Evolutionary conservation across 2,888 invertebrate genomes (phyloP).

Genomic region (Amphipoea lucens): DNA sequence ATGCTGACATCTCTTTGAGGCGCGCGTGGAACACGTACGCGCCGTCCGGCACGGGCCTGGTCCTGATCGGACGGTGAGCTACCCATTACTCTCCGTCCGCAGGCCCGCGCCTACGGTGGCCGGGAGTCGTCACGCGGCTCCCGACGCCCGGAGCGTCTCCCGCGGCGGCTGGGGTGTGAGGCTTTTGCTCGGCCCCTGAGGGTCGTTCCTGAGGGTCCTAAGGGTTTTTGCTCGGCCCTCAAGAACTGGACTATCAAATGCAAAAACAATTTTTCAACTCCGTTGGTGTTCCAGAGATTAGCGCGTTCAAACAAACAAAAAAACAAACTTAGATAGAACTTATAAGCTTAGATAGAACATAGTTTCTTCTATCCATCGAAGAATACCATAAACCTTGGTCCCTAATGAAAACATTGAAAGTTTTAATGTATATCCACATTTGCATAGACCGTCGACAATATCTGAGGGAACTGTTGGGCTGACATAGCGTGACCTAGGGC

Average conservation of each 20-base stretch:
- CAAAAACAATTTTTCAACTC: background rate
- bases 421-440: conserved; percentile 38
- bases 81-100: no score
- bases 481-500: conserved; percentile 57
- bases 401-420: conserved; percentile 51
- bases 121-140: no score
- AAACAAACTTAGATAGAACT: no score
- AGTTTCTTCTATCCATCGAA: background rate
- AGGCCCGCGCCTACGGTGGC: no score
- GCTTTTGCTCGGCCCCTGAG: background rate
- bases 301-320: background rate
- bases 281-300: background rate
- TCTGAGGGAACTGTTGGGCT: conserved; percentile 28
- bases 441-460: conserved; percentile 46
- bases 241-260: background rate
- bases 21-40: no score
- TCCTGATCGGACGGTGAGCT: no score
- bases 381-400: conserved; percentile 1
- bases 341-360: background rate
- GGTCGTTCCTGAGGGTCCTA: background rate
- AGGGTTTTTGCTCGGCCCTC: background rate
- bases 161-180: no score
- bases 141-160: no score
- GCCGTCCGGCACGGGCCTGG: no score
- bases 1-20: no score